Base-by-base conservation (phyloP, 2,797 vertebrate species). In the Cyclura pinguis region DNA sequence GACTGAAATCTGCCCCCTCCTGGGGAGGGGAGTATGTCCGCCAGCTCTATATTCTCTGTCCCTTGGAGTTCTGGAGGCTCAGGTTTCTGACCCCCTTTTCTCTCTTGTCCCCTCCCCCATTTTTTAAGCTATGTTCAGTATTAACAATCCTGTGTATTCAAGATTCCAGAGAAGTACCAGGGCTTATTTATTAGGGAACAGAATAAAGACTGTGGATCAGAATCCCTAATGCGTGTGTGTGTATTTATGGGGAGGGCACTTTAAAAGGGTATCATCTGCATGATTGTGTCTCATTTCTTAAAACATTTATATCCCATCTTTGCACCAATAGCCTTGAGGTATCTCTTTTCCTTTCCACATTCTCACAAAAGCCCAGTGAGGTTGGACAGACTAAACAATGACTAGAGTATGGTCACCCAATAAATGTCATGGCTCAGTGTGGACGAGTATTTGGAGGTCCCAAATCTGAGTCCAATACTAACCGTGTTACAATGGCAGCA, bases 121-220 rank as follows among this genome's bases (percentile, higher is more conserved):
- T 83, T 90, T 83, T 87, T 52, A 83, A 90, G 89, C 27, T 77
- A 80, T 90, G 89, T 83, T 87, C 85, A 90, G 89, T 90, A 80
- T 90, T 90, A 90, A 90, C 27, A 50, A 87, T 83, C 85, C 80
- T 76, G 57, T 83, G 47, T 87, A 55, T 87, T 90, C 85, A 22
- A 27, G 42, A 57, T 77, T 90, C 72, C 85, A 80, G 62, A 83
- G 80, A 52, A 57, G 85, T n/a, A 29, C 80, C 32, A 50, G 85
- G 72, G 80, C 80, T 83, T 90, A 90, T 90, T 90, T 90, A 90
- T 90, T 90, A 90, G 35, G 78, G 69, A 82, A 57, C 59, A 35
- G 81, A 90, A 90, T 90, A 90, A 90, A 90, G 77, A 87, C 85
- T 72, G 85, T 90, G 89, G 89, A 90, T 87, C 80, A 57, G 89